Evolutionary conservation across 1,140 invertebrate genomes (phyloP).

Genomic region (Drosophila prosaltans): DNA sequence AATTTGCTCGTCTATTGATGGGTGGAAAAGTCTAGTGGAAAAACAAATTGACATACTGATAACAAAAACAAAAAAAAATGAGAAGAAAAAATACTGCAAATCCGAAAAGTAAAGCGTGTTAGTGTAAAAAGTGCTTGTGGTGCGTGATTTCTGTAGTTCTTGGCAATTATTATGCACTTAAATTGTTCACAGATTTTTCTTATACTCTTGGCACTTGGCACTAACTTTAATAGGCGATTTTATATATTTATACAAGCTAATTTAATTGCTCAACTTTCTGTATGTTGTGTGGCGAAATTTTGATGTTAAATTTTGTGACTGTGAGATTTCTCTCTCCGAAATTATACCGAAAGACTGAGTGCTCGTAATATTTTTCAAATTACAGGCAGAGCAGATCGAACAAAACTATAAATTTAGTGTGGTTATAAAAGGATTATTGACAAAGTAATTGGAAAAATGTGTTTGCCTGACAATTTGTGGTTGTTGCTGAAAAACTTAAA

Average conservation of each 20-base stretch:
- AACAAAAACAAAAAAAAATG: slow-evolving; percentile 45
- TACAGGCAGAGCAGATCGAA: background rate
- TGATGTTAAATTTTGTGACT: slow-evolving; percentile 32
- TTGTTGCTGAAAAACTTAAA: background rate
- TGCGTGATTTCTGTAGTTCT: slow-evolving; percentile 2
- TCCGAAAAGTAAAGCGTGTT: background rate
- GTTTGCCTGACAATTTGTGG: background rate
- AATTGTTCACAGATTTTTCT: slow-evolving; percentile 43
- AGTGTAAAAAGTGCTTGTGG: background rate
- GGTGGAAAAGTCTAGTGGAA: slow-evolving; percentile 10
- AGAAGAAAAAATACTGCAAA: background rate
- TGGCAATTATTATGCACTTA: slow-evolving; percentile 40
- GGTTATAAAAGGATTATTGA: slow-evolving; percentile 7
- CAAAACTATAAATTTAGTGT: slow-evolving; percentile 1
- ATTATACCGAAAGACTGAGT: background rate
- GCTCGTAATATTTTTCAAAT: slow-evolving; percentile 17
- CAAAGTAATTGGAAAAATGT: slow-evolving; percentile 11
- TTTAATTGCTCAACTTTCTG: slow-evolving; percentile 28
- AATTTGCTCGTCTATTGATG: slow-evolving; percentile 65
- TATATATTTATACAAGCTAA: slow-evolving; percentile 26
- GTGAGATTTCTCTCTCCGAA: no score
- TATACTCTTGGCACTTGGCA: slow-evolving; percentile 30
- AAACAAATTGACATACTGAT: slow-evolving; percentile 70
- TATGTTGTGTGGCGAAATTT: slow-evolving; percentile 8
- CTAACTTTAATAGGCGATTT: slow-evolving; percentile 14